Evolutionary conservation across 92 coral and sea anemone genomes (phyloP).

Genomic region (Porites rus): DNA sequence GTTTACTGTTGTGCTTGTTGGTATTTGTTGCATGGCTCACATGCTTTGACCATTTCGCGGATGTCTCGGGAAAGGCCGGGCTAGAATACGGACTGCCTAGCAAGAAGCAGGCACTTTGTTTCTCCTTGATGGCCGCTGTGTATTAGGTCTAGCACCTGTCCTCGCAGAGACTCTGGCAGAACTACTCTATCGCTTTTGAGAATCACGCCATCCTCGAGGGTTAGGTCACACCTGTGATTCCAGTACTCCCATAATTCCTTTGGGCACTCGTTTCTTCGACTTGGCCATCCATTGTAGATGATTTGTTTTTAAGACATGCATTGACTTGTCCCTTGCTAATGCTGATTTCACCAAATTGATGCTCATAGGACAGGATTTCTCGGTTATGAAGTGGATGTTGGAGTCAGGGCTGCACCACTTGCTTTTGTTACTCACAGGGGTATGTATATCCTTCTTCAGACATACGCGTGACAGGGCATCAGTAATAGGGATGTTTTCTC

Average conservation of each 20-base stretch:
- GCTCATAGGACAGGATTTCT: constrained; percentile 44
- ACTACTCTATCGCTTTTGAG: constrained; percentile 36
- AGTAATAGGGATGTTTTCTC: constrained; percentile 71
- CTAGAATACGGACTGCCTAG: constrained; percentile 57
- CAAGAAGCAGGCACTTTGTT: constrained; percentile 52
- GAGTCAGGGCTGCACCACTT: background rate
- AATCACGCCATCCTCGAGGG: constrained; percentile 58
- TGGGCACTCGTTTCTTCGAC: constrained; percentile 50
- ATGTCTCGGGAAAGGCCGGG: constrained; percentile 47
- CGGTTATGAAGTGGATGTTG: constrained; percentile 27
- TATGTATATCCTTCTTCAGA: background rate
- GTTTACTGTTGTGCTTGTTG: background rate
- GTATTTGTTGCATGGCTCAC: constrained; percentile 47
- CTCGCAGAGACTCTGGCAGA: constrained; percentile 35
- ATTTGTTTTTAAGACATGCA: background rate
- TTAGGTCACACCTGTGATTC: constrained; percentile 69
- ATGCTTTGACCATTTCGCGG: constrained; percentile 52
- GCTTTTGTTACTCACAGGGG: background rate
- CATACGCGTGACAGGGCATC: constrained; percentile 65
- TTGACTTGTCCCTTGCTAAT: background rate
- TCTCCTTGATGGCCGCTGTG: constrained; percentile 41
- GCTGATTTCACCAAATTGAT: constrained; percentile 11
- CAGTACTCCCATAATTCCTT: constrained; percentile 59
- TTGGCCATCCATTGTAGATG: constrained; percentile 62
- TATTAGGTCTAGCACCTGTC: constrained; percentile 16